These are phyloP conservation scores for Aricia agestis DNA, from an alignment of 1,140 invertebrate genomes.

Conservation along the genomic window DNA sequence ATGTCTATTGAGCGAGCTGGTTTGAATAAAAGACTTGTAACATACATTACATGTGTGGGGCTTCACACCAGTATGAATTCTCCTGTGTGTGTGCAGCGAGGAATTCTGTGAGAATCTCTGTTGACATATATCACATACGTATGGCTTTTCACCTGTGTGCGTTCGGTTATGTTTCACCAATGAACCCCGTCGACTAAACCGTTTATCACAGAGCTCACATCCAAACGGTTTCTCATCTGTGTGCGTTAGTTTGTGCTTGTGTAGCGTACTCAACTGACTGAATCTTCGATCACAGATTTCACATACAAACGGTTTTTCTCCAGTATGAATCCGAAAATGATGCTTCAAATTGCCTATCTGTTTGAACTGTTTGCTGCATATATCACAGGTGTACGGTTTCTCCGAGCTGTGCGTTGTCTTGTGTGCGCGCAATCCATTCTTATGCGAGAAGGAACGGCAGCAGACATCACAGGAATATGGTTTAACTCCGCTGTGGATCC, in stretches of 20 bases:
- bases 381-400: neutral
- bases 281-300: neutral
- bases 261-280: neutral
- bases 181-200: no score
- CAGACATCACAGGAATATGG: constrained; percentile 6
- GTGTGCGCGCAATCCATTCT: neutral
- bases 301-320: neutral
- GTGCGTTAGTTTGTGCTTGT: neutral
- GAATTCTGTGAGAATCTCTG: no score
- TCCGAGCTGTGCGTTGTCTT: neutral
- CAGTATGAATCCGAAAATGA: neutral
- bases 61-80: no score
- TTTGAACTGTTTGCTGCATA: neutral
- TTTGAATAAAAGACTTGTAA: no score
- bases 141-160: no score
- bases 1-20: no score
- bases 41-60: no score
- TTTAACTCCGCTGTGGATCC: neutral
- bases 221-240: no score
- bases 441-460: neutral
- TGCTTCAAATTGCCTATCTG: neutral
- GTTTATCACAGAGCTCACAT: no score
- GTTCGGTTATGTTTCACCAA: no score
- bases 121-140: no score
- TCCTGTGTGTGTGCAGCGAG: no score